Conservation (phyloP, 2,797 vertebrate species). For the Okamejei kenojei region DNA sequence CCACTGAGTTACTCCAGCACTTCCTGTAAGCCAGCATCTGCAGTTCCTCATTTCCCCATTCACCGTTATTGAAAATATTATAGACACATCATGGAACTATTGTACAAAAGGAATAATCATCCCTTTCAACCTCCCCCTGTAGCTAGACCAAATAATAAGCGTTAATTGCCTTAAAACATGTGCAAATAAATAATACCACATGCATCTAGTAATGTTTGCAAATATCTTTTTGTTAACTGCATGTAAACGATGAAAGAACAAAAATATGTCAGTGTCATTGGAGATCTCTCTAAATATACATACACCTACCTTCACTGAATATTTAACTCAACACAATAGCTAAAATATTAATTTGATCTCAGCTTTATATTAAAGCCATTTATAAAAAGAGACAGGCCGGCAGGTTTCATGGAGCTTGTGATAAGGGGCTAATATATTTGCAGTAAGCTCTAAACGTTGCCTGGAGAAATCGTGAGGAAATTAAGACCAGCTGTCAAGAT, state of each 20-base stretch:
- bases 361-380: conserved; percentile 21
- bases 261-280: background rate
- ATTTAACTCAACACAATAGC: background rate
- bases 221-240: conserved; percentile 10
- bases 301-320: background rate
- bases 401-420: conserved; percentile 18
- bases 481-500: conserved; percentile 37
- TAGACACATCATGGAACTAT: background rate
- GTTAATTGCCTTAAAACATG: conserved; percentile 34
- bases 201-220: background rate
- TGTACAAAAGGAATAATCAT: background rate
- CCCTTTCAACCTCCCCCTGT: background rate
- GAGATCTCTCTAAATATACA: background rate
- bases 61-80: conserved; percentile 14
- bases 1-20: no score
- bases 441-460: background rate
- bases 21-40: no score
- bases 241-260: background rate
- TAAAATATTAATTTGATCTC: background rate
- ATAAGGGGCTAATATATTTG: background rate
- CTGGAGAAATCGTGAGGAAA: conserved; percentile 33
- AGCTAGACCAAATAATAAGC: conserved; percentile 29
- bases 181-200: conserved; percentile 29
- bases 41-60: background rate
- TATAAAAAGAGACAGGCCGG: conserved; percentile 16